Base-by-base conservation (phyloP, 2,888 invertebrate genomes). In the Metopia argyrocephala region DNA sequence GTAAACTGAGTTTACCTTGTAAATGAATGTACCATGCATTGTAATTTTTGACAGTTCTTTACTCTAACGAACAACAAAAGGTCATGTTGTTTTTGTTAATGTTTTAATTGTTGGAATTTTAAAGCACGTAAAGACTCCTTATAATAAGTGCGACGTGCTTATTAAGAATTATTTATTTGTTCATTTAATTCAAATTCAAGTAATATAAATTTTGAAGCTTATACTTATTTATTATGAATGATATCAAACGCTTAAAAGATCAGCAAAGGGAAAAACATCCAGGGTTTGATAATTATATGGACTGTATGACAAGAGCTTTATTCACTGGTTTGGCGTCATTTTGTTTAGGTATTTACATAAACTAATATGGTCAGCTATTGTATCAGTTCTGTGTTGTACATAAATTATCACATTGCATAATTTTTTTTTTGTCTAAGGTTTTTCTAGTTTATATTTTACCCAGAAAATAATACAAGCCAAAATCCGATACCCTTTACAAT, bases 231-330 rank as follows among this genome's bases (percentile, higher is more conserved):
- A 66, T 28, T 56, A 91, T 91, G 91, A 91, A 91, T 85, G 89
- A 91, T 83, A 90, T 91, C 18, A 91, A 88, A 69, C 85, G 86
- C 27, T 83, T 91, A 38, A 91, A 90, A 82, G 91, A 91, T 25
- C 90, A 91, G 76, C 91, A 91, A 82, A 88, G 89, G 57, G 89
- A 88, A 12, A 88, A 87, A 76, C 91, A 91, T 86, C 91, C 91
- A 4, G 91, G 90, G 21, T 91, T 91, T 81, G 90, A 89, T 84
- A 88, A 89, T 2, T 92, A 92, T 80, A 83, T 91, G 54, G 90
- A 92, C 84, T 92, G 92, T 82, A 91, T 91, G 91, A 90, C 91
- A 45, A 87, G 91, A 78, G 86, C 91, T 0, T 85, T 91, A 3
- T 90, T 91, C 69, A 89, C 89, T 2, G 92, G 92, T 12, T 69